Base-by-base conservation (phyloP, 2,113 vertebrate species). In the Mustela lutreola region DNA sequence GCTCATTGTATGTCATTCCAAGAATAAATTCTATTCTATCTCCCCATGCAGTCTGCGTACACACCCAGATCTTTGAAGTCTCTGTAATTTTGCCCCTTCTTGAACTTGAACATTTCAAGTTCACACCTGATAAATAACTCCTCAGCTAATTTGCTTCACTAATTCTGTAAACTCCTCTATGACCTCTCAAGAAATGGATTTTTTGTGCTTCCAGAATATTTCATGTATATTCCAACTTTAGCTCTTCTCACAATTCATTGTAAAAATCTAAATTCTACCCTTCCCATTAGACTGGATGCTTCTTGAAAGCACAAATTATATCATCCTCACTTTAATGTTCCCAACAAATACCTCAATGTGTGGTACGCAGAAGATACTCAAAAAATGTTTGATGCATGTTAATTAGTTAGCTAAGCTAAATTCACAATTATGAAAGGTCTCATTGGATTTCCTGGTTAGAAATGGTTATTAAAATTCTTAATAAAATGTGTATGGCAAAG, bases 401-500 rank as follows among this genome's bases (percentile, higher is more conserved):
- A 96, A 88, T 91, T 53, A 76, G 48, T n/a, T 58, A 83, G 33
- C 22, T 75, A 82, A 89, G 24, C 11, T 85, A 82, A 62, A 86
- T 87, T 86, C 36, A 75, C 33, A 60, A 73, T 62, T 93, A 62
- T 4, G 9, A 58, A 81, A 91, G 39, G 2, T 33, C 24, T 36
- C 50, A 56, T 65, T 90, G 21, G 53, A 62, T 39, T 36, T 92
- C 45, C 31, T 88, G 1, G 1, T 86, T 76, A 90, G 42, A 70
- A 96, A 33, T 1, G n/a, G 1, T 33, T 67, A 70, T 28, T 60
- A 63, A 92, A 89, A 94, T 83, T 87, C 16, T 79, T 5, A 19
- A 11, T 33, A 80, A 94, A 91, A 79, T 8, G 4, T 56, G 53
- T 79, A 85, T 62, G 70, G 3, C 7, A 62, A 82, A 88, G 4